A percentile compares a stretch with the other conserved stretches of the same genome.
phyloP scores from a whole-genome alignment of 1,140 invertebrate species.

The Danaus plexippus region DNA sequence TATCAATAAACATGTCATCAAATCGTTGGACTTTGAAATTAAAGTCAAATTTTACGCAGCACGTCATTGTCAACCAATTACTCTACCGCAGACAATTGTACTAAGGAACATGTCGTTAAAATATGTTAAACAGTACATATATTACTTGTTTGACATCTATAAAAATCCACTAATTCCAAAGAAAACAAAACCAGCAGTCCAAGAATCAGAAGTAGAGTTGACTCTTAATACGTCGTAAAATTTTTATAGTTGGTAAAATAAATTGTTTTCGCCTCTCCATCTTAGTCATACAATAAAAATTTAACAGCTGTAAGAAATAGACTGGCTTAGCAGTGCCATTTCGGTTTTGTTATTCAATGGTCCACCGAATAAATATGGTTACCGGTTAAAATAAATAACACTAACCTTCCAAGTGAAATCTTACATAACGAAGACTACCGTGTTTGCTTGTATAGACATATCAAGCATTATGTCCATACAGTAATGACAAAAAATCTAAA shows the following conservation, averaged over 20 bases:
- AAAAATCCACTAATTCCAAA: slow-evolving; percentile 35
- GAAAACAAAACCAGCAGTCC: slow-evolving; percentile 33
- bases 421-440: too few relatives aligned
- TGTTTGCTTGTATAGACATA: too few relatives aligned
- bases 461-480: too few relatives aligned
- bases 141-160: slow-evolving; percentile 35
- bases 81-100: slow-evolving; percentile 41
- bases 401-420: too few relatives aligned
- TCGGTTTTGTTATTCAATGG: slow-evolving; percentile 11
- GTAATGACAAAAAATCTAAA: too few relatives aligned
- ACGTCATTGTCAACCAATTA: slow-evolving; percentile 31
- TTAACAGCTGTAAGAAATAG: slow-evolving; percentile 51
- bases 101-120: slow-evolving; percentile 39
- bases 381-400: neutral
- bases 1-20: slow-evolving; percentile 16
- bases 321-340: slow-evolving; percentile 24
- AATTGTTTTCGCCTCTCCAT: slow-evolving; percentile 50
- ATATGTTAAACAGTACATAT: slow-evolving; percentile 8
- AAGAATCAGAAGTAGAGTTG: slow-evolving; percentile 28
- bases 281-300: slow-evolving; percentile 49
- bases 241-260: slow-evolving; percentile 51
- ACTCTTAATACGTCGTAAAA: slow-evolving; percentile 51
- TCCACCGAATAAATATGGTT: slow-evolving; percentile 12
- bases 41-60: slow-evolving; percentile 33
- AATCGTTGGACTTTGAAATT: slow-evolving; percentile 24